These are phyloP conservation scores for Leptodactylus fuscus DNA, from an alignment of 2,113 vertebrate genomes.

Conservation along the genomic window DNA sequence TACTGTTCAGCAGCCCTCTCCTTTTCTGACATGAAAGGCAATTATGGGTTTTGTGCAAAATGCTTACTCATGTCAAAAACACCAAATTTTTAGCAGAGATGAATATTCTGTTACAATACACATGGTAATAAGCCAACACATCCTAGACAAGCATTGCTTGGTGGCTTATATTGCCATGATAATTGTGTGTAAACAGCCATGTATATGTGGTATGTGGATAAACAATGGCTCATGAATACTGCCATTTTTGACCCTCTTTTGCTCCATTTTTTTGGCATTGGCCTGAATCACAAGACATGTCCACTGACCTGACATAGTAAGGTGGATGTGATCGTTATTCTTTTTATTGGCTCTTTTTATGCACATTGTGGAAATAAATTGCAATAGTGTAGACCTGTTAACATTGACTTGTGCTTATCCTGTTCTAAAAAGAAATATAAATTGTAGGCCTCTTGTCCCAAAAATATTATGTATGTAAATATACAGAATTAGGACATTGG, in stretches of 20 bases:
- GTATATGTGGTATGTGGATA: neutral
- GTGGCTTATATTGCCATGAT: neutral
- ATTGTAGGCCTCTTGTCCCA: neutral
- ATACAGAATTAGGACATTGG: neutral
- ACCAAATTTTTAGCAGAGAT: neutral
- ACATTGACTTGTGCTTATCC: neutral
- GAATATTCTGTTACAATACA: neutral
- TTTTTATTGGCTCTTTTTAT: neutral
- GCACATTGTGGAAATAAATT: neutral
- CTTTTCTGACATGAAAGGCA: constrained; percentile 21
- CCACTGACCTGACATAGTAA: neutral
- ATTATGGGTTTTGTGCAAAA: constrained; percentile 14
- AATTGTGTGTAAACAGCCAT: constrained; percentile 5
- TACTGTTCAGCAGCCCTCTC: neutral
- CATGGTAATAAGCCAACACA: constrained; percentile 10
- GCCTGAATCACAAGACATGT: too few species aligned
- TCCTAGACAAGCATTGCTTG: neutral
- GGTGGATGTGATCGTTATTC: neutral
- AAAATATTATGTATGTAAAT: neutral
- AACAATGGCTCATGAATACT: neutral
- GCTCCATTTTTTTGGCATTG: neutral
- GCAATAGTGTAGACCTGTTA: neutral
- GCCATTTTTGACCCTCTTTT: neutral
- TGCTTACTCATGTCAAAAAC: constrained; percentile 49
- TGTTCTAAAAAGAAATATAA: neutral